Evolutionary conservation across 2,888 invertebrate genomes (phyloP), one percentile per base, ranked within the genome.

Genomic region (Drosophila percnosoma): DNA sequence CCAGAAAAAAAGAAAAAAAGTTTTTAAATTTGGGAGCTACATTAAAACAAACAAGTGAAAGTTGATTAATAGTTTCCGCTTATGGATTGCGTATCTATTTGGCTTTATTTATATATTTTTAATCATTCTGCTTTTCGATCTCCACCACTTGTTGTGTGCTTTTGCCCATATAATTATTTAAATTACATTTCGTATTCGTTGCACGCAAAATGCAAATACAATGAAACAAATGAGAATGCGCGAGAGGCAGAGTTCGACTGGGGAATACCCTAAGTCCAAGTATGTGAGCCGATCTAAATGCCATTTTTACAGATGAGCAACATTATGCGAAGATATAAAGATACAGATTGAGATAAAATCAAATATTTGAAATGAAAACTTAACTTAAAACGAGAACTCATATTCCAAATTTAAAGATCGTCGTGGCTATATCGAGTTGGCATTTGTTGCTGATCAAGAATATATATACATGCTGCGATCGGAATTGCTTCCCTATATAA

Each of bases 51-150:
- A 74, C 79, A 79, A 85, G 85, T 86, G 86, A 86, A 86, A 86
- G 86, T 87, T 86, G 71, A 87, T 87, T 83, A 85, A 86, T 78
- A 71, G 83, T 85, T 86, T 87, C 86, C 87, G 86, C 81, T 87
- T 81, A 81, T 73, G 81, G 79, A 36, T 58, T 67, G 57, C 21
- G 21, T 31, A 59, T 51, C 52, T 60, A 58, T 45, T 57, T 40
- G 67, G 31, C 52, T 49, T 49, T 7, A 45, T 61, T 18, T 21
- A 45, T 48, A 21, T 48, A 13, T 51, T 11, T 55, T 38, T 38
- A 38, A 18, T 55, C 8, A 33, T 33, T 36, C 27, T 48, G 29
- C n/a, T 49, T 42, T 24, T 55, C 15, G 24, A 29, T 49, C 31
- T 57, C 1, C n/a, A 33, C 11, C 24, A 24, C 24, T 38, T 49